Percentiles rank a stretch among this genome's conserved stretches.
phyloP scores from a whole-genome alignment of 2,113 vertebrate genomes.

The Benitochromis conjunctus region DNA sequence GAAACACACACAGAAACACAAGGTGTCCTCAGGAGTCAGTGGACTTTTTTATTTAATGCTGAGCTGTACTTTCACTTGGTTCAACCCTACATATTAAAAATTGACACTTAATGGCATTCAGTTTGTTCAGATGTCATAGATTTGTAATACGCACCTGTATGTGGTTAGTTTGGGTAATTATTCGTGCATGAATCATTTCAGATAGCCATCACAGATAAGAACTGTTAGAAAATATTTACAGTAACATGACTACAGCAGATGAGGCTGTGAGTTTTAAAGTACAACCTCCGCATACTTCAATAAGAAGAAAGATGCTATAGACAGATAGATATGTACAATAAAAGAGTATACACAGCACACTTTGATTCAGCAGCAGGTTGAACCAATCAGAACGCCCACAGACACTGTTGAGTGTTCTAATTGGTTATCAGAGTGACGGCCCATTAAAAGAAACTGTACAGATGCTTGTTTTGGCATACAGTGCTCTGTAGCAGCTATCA shows the following conservation, averaged over 20 bases:
- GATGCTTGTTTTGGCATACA: neutral
- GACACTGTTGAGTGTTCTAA: neutral
- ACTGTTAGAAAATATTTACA: neutral
- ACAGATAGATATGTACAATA: neutral
- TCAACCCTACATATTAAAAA: neutral
- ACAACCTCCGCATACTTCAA: neutral
- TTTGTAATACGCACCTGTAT: neutral
- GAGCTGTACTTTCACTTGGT: neutral
- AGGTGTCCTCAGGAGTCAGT: neutral
- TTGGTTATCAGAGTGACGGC: neutral
- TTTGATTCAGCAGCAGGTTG: neutral
- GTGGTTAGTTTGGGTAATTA: neutral
- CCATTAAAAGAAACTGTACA: neutral
- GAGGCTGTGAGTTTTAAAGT: neutral
- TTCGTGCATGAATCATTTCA: neutral
- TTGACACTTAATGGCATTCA: neutral
- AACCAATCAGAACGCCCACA: neutral
- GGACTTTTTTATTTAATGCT: neutral
- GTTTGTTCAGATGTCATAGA: neutral
- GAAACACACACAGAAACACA: neutral
- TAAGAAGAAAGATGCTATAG: neutral
- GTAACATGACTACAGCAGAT: neutral
- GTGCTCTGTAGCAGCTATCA: neutral
- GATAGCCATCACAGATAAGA: fast-evolving
- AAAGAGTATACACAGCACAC: neutral